Conservation (phyloP, 1,140 invertebrate genomes). For the Eulimnadia texana region DNA sequence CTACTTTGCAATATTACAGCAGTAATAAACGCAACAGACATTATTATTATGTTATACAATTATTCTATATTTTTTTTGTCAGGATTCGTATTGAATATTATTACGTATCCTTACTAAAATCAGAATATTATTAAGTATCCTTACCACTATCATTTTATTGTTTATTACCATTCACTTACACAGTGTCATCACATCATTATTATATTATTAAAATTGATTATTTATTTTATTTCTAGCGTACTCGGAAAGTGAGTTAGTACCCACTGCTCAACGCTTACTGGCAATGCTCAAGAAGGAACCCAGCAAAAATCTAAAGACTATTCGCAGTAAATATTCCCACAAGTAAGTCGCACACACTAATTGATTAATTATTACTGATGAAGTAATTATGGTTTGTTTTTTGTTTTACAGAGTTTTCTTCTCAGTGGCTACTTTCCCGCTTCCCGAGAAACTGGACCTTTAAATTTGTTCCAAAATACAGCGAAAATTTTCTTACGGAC, state of each 20-base stretch:
- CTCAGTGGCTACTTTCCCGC: constrained; percentile 34
- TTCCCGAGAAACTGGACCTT: constrained; percentile 29
- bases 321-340: constrained; percentile 88
- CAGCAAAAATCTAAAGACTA: constrained; percentile 60
- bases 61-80: constrained; percentile 3
- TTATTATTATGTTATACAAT: constrained; percentile 9
- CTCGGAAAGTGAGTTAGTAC: constrained; percentile 51
- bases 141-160: constrained; percentile 4
- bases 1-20: constrained; percentile 70
- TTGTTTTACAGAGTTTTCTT: constrained; percentile 57
- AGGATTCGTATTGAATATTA: background rate
- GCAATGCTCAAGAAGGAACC: constrained; percentile 55
- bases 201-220: background rate
- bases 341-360: constrained; percentile 40
- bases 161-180: no score
- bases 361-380: constrained; percentile 13
- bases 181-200: no score
- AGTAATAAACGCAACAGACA: no score
- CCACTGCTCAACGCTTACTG: constrained; percentile 57
- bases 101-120: background rate
- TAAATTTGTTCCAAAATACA: no score
- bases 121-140: background rate
- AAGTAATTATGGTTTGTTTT: no score
- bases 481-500: no score
- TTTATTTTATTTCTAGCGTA: constrained; percentile 40